Conservation (phyloP, 2,888 invertebrate genomes). For the Hirudinaria manillensis region DNA sequence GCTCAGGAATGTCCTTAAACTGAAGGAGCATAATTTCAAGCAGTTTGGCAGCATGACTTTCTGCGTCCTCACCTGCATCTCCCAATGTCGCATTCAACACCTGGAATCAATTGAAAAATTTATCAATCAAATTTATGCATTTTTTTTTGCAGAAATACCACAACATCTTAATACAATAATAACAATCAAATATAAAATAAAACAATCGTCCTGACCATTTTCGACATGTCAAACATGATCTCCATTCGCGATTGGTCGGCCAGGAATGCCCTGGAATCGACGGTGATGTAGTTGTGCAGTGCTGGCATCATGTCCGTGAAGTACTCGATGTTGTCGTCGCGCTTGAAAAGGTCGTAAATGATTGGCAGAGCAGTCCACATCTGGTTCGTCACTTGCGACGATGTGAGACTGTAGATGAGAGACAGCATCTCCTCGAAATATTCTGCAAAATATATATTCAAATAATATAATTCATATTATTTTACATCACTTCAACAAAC, state of each 20-base stretch:
- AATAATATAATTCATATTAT: neutral
- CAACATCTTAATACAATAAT: too few relatives aligned
- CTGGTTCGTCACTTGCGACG: conserved; percentile 77
- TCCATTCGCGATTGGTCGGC: conserved; percentile 80
- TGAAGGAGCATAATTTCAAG: conserved; percentile 91
- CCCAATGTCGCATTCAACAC: conserved; percentile 61
- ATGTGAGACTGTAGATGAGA: conserved; percentile 82
- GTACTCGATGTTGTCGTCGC: conserved; percentile 89
- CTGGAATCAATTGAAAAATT: neutral
- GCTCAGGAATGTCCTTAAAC: conserved; percentile 71
- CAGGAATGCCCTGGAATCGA: conserved; percentile 87
- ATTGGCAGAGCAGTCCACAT: conserved; percentile 90
- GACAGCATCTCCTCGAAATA: conserved; percentile 95
- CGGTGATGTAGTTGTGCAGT: conserved; percentile 91
- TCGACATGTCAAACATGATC: conserved; percentile 90
- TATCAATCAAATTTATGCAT: neutral
- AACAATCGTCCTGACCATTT: conserved; percentile 61
- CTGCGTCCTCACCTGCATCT: conserved; percentile 80
- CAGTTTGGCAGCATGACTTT: conserved; percentile 92
- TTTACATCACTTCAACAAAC: conserved; percentile 54
- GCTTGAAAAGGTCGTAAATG: conserved; percentile 71
- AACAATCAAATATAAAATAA: too few relatives aligned
- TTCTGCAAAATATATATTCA: conserved; percentile 59
- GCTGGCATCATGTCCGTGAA: conserved; percentile 97
- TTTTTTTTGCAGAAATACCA: neutral